Base-by-base conservation (phyloP, 2,113 vertebrate genomes). In the Candoia aspera region DNA sequence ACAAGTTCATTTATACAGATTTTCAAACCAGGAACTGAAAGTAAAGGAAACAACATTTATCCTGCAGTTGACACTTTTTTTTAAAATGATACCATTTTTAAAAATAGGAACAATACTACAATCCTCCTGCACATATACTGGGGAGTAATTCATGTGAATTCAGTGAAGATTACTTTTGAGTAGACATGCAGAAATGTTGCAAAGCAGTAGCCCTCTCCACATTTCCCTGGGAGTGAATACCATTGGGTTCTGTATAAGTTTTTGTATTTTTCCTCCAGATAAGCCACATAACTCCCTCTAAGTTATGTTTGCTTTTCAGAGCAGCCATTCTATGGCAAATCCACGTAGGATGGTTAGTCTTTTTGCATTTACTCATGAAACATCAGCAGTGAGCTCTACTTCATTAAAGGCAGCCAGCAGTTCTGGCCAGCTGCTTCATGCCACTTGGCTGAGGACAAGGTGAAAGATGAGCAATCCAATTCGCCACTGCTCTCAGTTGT, bases 341-440 rank as follows among this genome's bases (percentile, higher is more conserved):
- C 94, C 98, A 98, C 98, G 92, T 91, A 98, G 98, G 97, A 98
- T 98, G 98, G 98, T 98, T 98, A 97, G 98, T 98, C 97, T 97
- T 97, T 97, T 97, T 98, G 97, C 96, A 97, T 98, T 98, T 98
- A 98, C 98, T 98, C 98, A 98, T 96, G 95, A 97, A 97, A 97
- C 97, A 96, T 95, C 97, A 96, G 96, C 97, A 96, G 97, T 92
- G 95, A 97, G 97, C 96, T 97, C 98, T 96, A 97, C 97, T 98
- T 99, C 98, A 98, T 98, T 98, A 98, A 97, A 98, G 97, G 96
- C 97, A 96, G 98, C 98, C 97, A 98, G 96, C 97, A 98, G 99
- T 98, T 98, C 98, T 97, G 97, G 95, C 98, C 99, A 99, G 98
- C 98, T 99, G 98, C 98, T 98, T 98, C 97, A 97, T 98, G 98